These are phyloP conservation scores for Spinibarbus caldwelli DNA, from an alignment of 2,797 vertebrate genomes.

Conservation along the genomic window DNA sequence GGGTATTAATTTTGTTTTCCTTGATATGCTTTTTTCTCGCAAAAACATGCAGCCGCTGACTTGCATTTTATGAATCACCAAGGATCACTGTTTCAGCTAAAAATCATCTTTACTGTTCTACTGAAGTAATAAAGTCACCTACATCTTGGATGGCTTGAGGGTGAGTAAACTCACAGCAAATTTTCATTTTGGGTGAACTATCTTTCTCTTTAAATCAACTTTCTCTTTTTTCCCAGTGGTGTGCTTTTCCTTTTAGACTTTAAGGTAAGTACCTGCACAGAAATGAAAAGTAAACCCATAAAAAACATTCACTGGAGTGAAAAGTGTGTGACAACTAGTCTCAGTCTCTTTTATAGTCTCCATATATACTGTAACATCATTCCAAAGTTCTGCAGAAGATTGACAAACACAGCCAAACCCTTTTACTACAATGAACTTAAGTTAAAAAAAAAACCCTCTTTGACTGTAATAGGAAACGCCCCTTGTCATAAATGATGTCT, in stretches of 20 bases:
- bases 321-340: not conserved
- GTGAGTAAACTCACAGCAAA: too few species aligned
- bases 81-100: too few species aligned
- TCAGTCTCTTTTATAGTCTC: not conserved
- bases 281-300: not conserved
- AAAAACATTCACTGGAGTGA: not conserved
- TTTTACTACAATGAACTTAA: constrained; percentile 6
- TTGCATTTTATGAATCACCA: not conserved
- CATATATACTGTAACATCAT: not conserved
- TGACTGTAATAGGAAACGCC: not conserved
- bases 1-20: not conserved
- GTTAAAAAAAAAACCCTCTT: too few species aligned
- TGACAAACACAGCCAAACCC: constrained; percentile 13
- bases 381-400: not conserved
- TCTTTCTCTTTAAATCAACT: too few species aligned
- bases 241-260: not conserved
- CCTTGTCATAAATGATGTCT: not conserved
- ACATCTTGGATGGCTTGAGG: too few species aligned
- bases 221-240: too few species aligned
- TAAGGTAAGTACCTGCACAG: not conserved
- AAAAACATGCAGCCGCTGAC: not conserved
- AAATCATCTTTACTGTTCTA: not conserved
- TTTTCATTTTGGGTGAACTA: too few species aligned
- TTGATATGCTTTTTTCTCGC: not conserved
- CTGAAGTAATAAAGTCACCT: not conserved